Percentiles rank a stretch among this genome's conserved stretches.
Conservation (phyloP, 1,140 invertebrate species). For the Philopotamus ludificatus region DNA sequence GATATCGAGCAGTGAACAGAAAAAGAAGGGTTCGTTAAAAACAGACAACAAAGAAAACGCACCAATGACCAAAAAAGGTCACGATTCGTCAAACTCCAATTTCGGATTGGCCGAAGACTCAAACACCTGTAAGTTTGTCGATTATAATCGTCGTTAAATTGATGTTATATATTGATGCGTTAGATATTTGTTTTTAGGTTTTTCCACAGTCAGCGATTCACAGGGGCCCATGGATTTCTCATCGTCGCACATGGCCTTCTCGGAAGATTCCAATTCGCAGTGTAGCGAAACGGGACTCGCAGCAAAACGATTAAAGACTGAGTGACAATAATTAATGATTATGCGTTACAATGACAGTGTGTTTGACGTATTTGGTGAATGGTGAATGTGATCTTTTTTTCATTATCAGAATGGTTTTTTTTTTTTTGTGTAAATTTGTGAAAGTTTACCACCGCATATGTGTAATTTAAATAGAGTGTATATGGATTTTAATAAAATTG, state of each 20-base stretch:
- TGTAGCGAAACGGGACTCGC: constrained; percentile 71
- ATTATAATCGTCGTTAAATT: neutral
- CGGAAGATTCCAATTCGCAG: constrained; percentile 87
- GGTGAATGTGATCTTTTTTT: too few relatives aligned
- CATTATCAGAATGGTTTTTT: too few relatives aligned
- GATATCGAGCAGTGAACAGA: constrained; percentile 74
- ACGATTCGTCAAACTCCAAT: constrained; percentile 78
- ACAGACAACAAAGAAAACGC: constrained; percentile 77
- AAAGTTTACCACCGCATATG: too few relatives aligned
- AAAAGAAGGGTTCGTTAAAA: constrained; percentile 65
- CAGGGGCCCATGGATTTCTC: constrained; percentile 83
- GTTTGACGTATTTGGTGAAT: too few relatives aligned
- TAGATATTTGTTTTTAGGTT: constrained; percentile 62
- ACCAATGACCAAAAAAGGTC: constrained; percentile 63
- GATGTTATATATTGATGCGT: neutral
- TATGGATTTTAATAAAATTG: too few relatives aligned
- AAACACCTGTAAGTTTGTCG: constrained; percentile 73
- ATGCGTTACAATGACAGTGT: too few relatives aligned
- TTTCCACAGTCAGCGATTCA: constrained; percentile 85
- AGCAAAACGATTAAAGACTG: constrained; percentile 76
- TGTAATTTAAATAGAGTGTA: too few relatives aligned
- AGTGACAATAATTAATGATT: too few relatives aligned
- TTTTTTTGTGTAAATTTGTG: too few relatives aligned
- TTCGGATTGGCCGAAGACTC: constrained; percentile 83
- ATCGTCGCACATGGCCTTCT: constrained; percentile 79